phyloP scores from a whole-genome alignment of 2,113 vertebrate genomes.

The Grammomys dolichurus region DNA sequence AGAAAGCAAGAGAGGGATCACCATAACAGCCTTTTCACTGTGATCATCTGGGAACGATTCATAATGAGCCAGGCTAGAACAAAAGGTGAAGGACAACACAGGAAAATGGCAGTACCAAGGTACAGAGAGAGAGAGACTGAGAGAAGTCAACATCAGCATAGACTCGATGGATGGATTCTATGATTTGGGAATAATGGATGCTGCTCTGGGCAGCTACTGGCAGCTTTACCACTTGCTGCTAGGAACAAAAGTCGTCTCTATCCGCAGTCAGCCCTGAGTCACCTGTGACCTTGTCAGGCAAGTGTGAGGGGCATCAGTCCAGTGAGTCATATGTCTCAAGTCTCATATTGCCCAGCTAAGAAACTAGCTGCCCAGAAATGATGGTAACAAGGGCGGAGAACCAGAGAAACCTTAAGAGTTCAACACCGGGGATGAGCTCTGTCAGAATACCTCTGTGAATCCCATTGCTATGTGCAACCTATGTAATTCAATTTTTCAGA shows the following conservation, averaged over 20 bases:
- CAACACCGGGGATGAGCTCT: too few relatives aligned
- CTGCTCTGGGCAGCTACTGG: neutral
- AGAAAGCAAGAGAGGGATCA: neutral
- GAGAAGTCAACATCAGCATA: rapidly evolving
- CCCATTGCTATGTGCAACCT: neutral
- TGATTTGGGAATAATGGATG: too few relatives aligned
- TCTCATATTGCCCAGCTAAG: neutral
- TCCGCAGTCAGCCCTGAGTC: neutral
- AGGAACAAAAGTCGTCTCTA: neutral
- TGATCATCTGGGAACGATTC: neutral
- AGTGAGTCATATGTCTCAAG: neutral
- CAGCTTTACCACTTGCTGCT: neutral
- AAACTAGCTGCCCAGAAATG: neutral
- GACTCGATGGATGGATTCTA: neutral
- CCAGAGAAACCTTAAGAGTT: neutral
- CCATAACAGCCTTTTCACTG: neutral
- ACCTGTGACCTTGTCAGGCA: neutral
- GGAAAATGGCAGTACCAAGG: neutral
- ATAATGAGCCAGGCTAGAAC: neutral
- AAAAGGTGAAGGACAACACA: too few relatives aligned
- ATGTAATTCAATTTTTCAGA: neutral
- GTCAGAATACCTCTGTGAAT: neutral
- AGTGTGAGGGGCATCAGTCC: neutral
- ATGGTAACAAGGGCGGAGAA: neutral
- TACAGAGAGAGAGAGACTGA: neutral